These are phyloP conservation scores for Anableps anableps DNA, from an alignment of 2,797 vertebrate species.

Conservation along the genomic window DNA sequence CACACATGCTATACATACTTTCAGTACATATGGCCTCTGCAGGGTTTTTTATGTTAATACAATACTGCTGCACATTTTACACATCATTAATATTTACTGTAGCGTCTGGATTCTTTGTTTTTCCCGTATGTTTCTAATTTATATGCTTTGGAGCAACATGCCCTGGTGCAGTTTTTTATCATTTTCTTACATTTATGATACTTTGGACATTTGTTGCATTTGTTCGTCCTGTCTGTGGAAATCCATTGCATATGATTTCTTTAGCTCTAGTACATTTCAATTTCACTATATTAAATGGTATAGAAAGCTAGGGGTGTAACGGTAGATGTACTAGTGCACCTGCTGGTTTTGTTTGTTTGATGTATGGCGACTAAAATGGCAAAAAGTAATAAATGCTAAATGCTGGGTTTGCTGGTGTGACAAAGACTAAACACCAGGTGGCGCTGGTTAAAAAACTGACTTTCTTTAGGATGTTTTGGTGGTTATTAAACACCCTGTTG, in stretches of 20 bases:
- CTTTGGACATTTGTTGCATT: neutral
- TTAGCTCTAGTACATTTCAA: neutral
- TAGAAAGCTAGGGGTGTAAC: neutral
- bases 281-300: neutral
- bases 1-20: constrained; percentile 10
- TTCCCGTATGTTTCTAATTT: constrained; percentile 33
- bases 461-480: neutral
- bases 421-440: neutral
- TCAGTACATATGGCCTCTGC: constrained; percentile 20
- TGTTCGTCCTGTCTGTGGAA: neutral
- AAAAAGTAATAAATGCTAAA: neutral
- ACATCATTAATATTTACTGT: constrained; percentile 56
- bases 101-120: constrained; percentile 48
- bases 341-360: neutral
- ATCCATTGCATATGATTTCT: neutral
- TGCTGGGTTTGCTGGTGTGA: neutral
- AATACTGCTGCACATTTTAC: constrained; percentile 41
- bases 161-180: neutral
- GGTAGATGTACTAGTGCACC: neutral
- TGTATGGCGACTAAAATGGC: neutral
- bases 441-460: neutral
- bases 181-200: neutral
- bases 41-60: constrained; percentile 42
- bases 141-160: constrained; percentile 17
- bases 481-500: neutral